A percentile compares a stretch with the other conserved stretches of the same genome.
Conservation (phyloP, 35 echinoderm and acorn worm genomes). For the Ptychodera flava region DNA sequence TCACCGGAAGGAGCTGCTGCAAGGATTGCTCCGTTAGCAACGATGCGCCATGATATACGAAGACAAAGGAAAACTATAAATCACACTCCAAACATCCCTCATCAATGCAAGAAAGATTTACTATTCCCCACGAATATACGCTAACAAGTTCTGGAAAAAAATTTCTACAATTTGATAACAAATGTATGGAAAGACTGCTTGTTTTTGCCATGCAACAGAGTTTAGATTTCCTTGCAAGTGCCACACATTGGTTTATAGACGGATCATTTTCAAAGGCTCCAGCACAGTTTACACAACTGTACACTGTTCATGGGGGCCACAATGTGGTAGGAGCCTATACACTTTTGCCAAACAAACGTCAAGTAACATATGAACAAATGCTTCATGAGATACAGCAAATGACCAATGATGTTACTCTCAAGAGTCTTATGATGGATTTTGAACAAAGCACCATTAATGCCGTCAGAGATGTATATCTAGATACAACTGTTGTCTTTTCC, state of each 20-base stretch:
- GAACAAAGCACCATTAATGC: too few relatives aligned
- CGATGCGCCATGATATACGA: too few relatives aligned
- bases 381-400: neutral
- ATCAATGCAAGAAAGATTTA: slow-evolving; percentile 5
- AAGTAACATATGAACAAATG: slow-evolving; percentile 2
- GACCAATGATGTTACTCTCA: neutral
- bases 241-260: neutral
- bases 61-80: too few relatives aligned
- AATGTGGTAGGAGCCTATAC: slow-evolving; percentile 9
- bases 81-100: neutral
- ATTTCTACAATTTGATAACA: slow-evolving; percentile 1
- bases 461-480: too few relatives aligned
- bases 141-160: neutral
- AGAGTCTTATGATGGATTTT: slow-evolving; percentile 6
- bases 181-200: neutral
- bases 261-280: neutral
- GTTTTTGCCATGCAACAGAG: neutral
- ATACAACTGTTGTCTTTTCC: too few relatives aligned
- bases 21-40: too few relatives aligned
- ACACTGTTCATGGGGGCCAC: neutral
- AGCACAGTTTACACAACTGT: slow-evolving; percentile 10
- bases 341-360: slow-evolving; percentile 5
- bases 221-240: neutral
- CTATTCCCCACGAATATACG: neutral
- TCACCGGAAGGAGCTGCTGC: too few relatives aligned